Base-by-base conservation (phyloP, 1,140 invertebrate species). In the Holotrichia oblita region DNA sequence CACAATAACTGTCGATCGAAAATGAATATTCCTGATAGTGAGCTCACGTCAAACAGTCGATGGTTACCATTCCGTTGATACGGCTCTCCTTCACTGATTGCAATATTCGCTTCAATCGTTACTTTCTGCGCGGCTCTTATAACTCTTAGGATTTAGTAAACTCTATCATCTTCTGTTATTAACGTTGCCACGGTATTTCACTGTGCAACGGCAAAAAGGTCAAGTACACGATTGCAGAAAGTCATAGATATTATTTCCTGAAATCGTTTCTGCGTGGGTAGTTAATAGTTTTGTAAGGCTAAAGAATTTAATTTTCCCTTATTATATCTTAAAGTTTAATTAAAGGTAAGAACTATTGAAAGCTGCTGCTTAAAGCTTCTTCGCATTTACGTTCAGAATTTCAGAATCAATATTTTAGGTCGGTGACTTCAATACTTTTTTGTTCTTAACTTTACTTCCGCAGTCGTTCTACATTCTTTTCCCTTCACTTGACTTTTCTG, bases 101-200 rank as follows among this genome's bases (percentile, higher is more conserved):
- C 61, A 69, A 34, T 27, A 22, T 14, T 22, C 8, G 20, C 22
- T 22, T 34, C 61, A 22, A 69, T 69, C 22, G 27, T 69, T 22
- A 69, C 61, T 69, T 22, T 69, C 20, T 69, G 24, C 9, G 22
- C 61, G 12, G 61, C 61, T 69, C 27, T 69, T 69, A 27, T 69
- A 69, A 2, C 22, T 69, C 61, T 69, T 34, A 34, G 61, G 22
- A 69, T 69, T 14, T 69, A 20, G 61, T 34, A 20, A 69, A 69
- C 61, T 34, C 61, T 69, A 69, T 69, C 61, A 69, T 69, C 61
- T 69, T 69, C 61, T 24, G 61, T 14, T 69, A 69, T 69, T 69
- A 69, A 22, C 20, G 61, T 69, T 69, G 61, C 61, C 22, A 69
- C 61, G 61, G 61, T 10, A 20, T 20, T 69, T 14, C 61, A 20